These are phyloP conservation scores for Mnemiopsis leidyi DNA, from an alignment of 37 sponge, comb jelly and placozoan species.

Conservation along the genomic window DNA sequence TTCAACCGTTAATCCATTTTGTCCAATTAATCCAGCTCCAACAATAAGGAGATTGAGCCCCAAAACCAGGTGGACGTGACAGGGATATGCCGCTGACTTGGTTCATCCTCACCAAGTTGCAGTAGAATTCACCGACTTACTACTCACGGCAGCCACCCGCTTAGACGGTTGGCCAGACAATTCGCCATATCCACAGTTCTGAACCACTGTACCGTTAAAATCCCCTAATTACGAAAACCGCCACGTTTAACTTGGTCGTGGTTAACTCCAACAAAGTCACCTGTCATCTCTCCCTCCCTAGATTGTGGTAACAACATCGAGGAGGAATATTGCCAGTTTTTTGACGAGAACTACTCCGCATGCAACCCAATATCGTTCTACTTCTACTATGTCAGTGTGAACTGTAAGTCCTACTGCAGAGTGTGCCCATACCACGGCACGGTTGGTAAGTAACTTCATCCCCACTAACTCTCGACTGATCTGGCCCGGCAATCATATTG, in stretches of 20 bases:
- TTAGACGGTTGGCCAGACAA: neutral
- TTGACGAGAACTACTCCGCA: conserved; percentile 23
- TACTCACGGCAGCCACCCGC: neutral
- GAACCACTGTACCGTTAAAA: neutral
- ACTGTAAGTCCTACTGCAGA: neutral
- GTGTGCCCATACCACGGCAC: neutral
- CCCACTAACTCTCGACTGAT: neutral
- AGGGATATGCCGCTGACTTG: too few relatives aligned
- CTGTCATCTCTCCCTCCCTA: neutral
- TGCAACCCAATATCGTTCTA: conserved; percentile 20
- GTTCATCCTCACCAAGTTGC: too few relatives aligned
- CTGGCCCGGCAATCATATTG: neutral
- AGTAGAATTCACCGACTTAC: neutral
- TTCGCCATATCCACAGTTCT: neutral
- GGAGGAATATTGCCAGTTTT: conserved; percentile 6
- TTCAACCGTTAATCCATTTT: too few relatives aligned
- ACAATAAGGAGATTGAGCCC: too few relatives aligned
- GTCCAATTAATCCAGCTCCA: too few relatives aligned
- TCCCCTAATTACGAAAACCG: neutral
- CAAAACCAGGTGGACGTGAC: too few relatives aligned
- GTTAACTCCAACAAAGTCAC: neutral
- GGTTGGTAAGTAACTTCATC: neutral
- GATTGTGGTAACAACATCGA: neutral
- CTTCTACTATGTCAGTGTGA: conserved; percentile 26
- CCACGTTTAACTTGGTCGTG: neutral